Conservation (phyloP, 2,113 vertebrate species). For the Vanacampus margaritifer region DNA sequence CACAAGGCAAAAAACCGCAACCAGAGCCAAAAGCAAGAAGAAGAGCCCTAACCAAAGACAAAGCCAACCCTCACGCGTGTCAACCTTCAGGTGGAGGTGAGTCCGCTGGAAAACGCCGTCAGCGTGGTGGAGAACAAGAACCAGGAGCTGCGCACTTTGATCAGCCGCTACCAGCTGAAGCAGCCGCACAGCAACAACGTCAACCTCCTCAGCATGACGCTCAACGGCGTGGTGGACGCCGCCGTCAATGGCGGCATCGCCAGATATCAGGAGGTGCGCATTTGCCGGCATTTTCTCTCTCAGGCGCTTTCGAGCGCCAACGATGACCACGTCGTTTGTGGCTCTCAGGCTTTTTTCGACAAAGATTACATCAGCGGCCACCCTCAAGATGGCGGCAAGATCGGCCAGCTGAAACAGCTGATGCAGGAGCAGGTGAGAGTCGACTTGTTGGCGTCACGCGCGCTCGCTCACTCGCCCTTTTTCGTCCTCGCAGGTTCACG, state of each 20-base stretch:
- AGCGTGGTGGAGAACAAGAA: slow-evolving; percentile 98
- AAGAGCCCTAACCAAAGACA: no score
- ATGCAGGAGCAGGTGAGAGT: slow-evolving; percentile 94
- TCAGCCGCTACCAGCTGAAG: slow-evolving; percentile 95
- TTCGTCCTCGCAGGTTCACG: slow-evolving; percentile 77
- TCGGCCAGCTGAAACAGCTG: slow-evolving; percentile 93
- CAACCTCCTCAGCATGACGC: slow-evolving; percentile 98
- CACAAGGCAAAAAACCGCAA: no score
- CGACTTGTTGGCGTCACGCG: no score
- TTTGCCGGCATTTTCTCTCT: no score
- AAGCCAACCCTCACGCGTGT: no score
- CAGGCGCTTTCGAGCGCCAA: no score
- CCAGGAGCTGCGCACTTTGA: slow-evolving; percentile 91
- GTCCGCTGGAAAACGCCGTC: slow-evolving; percentile 93
- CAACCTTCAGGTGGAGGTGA: slow-evolving; percentile 96
- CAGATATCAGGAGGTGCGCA: slow-evolving; percentile 90
- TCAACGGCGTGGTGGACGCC: slow-evolving; percentile 95
- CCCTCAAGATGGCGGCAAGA: slow-evolving; percentile 92
- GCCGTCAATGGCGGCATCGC: slow-evolving; percentile 96
- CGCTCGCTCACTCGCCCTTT: no score
- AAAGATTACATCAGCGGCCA: slow-evolving; percentile 94
- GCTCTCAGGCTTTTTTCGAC: slow-evolving; percentile 90
- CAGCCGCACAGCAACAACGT: slow-evolving; percentile 92
- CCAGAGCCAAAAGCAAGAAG: no score
- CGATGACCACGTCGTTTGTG: no score